A percentile compares a stretch with the other conserved stretches of the same genome.
Conservation (phyloP, 2,797 vertebrate species). For the Argentina silus region DNA sequence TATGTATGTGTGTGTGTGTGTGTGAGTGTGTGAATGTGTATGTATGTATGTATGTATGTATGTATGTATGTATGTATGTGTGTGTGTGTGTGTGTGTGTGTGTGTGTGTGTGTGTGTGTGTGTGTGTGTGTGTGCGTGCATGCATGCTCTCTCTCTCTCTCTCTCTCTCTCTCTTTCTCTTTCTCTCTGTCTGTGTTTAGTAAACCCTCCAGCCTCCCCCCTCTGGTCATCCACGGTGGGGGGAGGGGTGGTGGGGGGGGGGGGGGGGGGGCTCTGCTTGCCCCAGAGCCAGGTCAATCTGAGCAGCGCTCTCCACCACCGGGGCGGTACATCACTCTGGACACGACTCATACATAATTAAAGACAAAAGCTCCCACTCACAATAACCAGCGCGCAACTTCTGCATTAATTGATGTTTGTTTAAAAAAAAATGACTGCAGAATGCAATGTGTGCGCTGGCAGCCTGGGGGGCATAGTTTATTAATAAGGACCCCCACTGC, state of each 20-base stretch:
- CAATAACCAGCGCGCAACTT: conserved; percentile 42
- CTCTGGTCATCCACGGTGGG: no score
- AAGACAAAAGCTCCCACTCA: conserved; percentile 66
- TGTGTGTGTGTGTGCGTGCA: neutral
- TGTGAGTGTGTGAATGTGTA: conserved; percentile 8
- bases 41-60: neutral
- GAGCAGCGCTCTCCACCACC: conserved; percentile 56
- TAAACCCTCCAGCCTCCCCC: no score
- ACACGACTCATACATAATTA: conserved; percentile 73
- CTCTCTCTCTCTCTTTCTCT: neutral
- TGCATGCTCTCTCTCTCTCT: no score
- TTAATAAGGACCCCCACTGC: conserved; percentile 73
- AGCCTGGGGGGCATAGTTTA: conserved; percentile 73
- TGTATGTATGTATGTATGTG: no score
- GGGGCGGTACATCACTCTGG: conserved; percentile 55
- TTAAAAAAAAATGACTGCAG: conserved; percentile 57
- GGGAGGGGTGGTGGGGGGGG: neutral
- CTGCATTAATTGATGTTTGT: conserved; percentile 20
- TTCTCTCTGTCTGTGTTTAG: no score
- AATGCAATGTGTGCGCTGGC: conserved; percentile 74
- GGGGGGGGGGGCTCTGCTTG: conserved; percentile 26
- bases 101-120: neutral
- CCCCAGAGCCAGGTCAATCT: conserved; percentile 72
- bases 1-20: conserved; percentile 4
- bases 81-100: no score